Evolutionary conservation across 2,113 vertebrate species (phyloP).

Genomic region (Tetrao urogallus): DNA sequence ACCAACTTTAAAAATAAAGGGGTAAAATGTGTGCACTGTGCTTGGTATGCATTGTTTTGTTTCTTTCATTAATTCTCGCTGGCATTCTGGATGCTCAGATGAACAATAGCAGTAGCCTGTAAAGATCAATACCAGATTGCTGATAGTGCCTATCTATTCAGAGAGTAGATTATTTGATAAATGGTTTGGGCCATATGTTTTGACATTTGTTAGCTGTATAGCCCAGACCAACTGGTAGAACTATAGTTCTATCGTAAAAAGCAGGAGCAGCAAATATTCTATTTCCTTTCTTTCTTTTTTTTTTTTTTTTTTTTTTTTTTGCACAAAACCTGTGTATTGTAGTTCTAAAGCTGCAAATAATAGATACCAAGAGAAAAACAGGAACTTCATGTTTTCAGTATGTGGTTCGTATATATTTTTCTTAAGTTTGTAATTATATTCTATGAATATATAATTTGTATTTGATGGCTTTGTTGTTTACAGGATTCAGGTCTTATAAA

Average conservation of each 20-base stretch:
- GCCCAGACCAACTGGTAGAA: conserved; percentile 77
- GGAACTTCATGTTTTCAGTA: background rate
- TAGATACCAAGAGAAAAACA: conserved; percentile 4
- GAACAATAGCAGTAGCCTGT: conserved; percentile 94
- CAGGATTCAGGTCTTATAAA: background rate
- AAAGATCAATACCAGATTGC: conserved; percentile 98
- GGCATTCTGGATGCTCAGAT: conserved; percentile 90
- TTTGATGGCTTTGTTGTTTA: background rate
- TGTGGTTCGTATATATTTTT: background rate
- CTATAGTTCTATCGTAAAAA: conserved; percentile 66
- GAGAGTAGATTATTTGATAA: conserved; percentile 98
- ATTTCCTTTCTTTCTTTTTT: conserved; percentile 58
- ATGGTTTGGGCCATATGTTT: conserved; percentile 89
- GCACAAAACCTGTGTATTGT: background rate
- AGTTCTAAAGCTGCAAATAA: conserved; percentile 32
- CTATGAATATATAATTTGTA: background rate
- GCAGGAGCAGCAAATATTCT: conserved; percentile 59
- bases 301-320: background rate
- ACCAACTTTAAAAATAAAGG: conserved; percentile 67
- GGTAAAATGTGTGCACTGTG: conserved; percentile 67
- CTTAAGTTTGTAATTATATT: background rate
- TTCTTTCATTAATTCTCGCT: conserved; percentile 97
- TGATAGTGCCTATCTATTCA: conserved; percentile 98
- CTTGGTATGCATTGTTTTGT: conserved; percentile 95
- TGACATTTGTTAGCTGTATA: conserved; percentile 88